A percentile compares a stretch with the other conserved stretches of the same genome.
phyloP scores from a whole-genome alignment of 1,140 invertebrate genomes.

The Eupeodes corollae region DNA sequence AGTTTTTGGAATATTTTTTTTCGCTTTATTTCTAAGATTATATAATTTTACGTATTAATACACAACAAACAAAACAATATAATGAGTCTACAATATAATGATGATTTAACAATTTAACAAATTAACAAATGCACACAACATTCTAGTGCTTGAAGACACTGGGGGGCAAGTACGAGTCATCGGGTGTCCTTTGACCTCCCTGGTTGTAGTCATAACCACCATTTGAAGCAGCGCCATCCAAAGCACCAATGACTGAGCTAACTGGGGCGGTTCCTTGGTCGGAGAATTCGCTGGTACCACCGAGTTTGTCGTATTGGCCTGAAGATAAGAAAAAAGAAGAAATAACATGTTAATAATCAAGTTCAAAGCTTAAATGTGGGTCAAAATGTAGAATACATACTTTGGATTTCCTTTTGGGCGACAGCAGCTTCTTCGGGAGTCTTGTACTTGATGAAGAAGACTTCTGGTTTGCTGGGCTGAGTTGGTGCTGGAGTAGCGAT shows the following conservation, averaged over 20 bases:
- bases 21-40: too few species aligned
- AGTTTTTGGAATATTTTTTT: too few species aligned
- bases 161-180: too few species aligned
- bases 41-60: too few species aligned
- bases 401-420: constrained; percentile 34
- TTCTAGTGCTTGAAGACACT: too few species aligned
- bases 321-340: background rate
- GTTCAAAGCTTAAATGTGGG: background rate
- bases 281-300: constrained; percentile 30
- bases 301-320: constrained; percentile 31
- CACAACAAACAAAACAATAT: too few species aligned
- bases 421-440: constrained; percentile 46
- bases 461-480: constrained; percentile 58
- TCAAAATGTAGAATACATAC: constrained; percentile 5
- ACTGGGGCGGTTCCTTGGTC: constrained; percentile 30
- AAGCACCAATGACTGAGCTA: constrained; percentile 29
- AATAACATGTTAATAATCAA: background rate
- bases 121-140: too few species aligned
- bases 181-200: background rate
- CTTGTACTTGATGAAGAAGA: constrained; percentile 65
- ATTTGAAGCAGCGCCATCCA: constrained; percentile 30
- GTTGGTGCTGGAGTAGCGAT: constrained; percentile 64
- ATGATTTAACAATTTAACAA: too few species aligned
- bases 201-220: constrained; percentile 32
- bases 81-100: too few species aligned